Evolutionary conservation across 2,888 invertebrate species (phyloP), one percentile per base, ranked within the genome.

Genomic region (Ypsolopha sequella): DNA sequence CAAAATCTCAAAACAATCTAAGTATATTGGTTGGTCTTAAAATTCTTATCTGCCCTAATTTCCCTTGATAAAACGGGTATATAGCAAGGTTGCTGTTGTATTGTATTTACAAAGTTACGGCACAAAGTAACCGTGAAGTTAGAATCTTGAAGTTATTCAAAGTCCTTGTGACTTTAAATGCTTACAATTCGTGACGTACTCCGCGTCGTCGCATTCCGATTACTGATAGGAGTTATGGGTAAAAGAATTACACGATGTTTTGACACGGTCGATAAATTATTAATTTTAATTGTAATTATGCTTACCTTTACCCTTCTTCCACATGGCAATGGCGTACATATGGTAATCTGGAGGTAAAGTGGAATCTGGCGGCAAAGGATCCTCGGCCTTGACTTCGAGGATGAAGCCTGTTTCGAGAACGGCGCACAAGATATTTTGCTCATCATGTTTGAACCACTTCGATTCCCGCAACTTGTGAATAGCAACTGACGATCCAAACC

Each of bases 331-430:
- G 60, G 92, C 92, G 76, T 90, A 92, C 87, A 90, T 85, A 62
- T 88, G 86, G 65, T 85, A 80, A 62, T 89, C 89, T 51, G 89
- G 87, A 54, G 82, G 79, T 61, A 88, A 58, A 41, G 68, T 59
- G 1, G 87, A 76, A 60, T 87, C 87, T 48, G 82, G 77, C 45
- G 85, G 82, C 60, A 87, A 61, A 1, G 82, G 79, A 54, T 88
- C 84, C 60, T 82, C 80, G 48, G 88, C 88, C 58, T 82, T 77
- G 59, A 90, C 87, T 72, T 93, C 92, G 57, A 92, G 87, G 60
- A 93, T 89, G 76, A 92, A 92, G 52, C 93, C 93, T 43, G 91
- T 88, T 74, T 92, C 91, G 64, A 92, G 88, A 53, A 92, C 92
- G 52, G 92, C 91, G 73, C 91, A 91, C 60, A 93, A 87, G 61